Percentiles rank a stretch among this genome's conserved stretches.
These are phyloP conservation scores for Reinhardtius hippoglossoides DNA, from an alignment of 2,113 vertebrate species.

Conservation along the genomic window DNA sequence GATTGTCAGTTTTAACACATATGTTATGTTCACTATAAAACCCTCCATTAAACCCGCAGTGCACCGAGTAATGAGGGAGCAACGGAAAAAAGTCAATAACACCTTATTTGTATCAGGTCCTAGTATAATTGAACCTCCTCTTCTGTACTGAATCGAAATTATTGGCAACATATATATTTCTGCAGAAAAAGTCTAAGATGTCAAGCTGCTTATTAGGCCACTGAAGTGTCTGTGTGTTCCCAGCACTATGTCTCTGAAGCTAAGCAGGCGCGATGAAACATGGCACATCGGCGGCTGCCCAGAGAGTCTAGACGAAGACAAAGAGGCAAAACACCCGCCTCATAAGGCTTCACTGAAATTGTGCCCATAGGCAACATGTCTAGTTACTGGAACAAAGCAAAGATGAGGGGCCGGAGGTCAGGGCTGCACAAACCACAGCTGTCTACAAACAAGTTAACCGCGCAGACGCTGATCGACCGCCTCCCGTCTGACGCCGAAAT, in stretches of 20 bases:
- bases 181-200: conserved; percentile 11
- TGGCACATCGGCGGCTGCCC: conserved; percentile 52
- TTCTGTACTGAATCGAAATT: conserved; percentile 1
- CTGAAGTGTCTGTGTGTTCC: conserved; percentile 34
- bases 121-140: background rate
- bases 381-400: conserved; percentile 20
- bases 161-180: background rate
- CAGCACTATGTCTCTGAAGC: conserved; percentile 48
- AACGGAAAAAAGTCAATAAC: conserved; percentile 21
- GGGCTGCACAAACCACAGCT: conserved; percentile 30
- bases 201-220: conserved; percentile 20
- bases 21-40: conserved; percentile 50
- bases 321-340: conserved; percentile 45
- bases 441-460: conserved; percentile 36
- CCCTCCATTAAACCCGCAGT: conserved; percentile 7
- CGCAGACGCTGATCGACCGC: conserved; percentile 46
- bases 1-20: conserved; percentile 39
- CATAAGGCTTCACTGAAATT: conserved; percentile 68
- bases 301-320: conserved; percentile 57
- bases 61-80: conserved; percentile 11
- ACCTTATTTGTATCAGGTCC: background rate
- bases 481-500: conserved; percentile 27
- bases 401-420: background rate
- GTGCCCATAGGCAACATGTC: conserved; percentile 47
- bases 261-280: conserved; percentile 51